These are phyloP conservation scores for Lutjanus campechanus DNA, from an alignment of 2,797 vertebrate genomes.

Conservation along the genomic window DNA sequence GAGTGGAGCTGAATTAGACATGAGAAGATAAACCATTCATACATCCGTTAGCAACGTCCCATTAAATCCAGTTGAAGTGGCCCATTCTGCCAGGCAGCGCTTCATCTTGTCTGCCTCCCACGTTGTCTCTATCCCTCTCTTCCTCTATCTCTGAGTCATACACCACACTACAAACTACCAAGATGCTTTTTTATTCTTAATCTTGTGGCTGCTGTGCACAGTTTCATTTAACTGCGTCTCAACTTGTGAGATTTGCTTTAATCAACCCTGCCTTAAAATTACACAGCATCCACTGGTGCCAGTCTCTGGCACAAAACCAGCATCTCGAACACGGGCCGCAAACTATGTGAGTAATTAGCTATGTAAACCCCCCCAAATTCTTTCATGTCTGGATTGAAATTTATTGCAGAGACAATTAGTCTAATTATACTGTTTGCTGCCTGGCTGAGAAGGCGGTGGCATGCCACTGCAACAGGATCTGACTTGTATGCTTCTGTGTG, in stretches of 20 bases:
- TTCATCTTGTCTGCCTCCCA: constrained; percentile 53
- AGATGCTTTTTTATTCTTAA: constrained; percentile 33
- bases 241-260: constrained; percentile 67
- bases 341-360: constrained; percentile 80
- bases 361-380: constrained; percentile 65
- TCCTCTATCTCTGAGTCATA: constrained; percentile 27
- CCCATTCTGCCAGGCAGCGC: constrained; percentile 40
- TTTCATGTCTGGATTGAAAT: constrained; percentile 84
- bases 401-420: constrained; percentile 84
- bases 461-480: constrained; percentile 61
- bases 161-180: constrained; percentile 36
- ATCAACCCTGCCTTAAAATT: constrained; percentile 68
- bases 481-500: constrained; percentile 59
- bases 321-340: constrained; percentile 47
- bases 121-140: constrained; percentile 23
- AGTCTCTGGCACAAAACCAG: constrained; percentile 46
- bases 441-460: constrained; percentile 49
- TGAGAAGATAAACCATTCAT: constrained; percentile 60
- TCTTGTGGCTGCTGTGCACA: constrained; percentile 46
- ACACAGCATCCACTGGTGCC: constrained; percentile 52
- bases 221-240: constrained; percentile 60
- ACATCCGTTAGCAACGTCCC: constrained; percentile 53
- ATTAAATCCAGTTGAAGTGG: constrained; percentile 65
- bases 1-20: constrained; percentile 58
- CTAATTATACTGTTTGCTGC: constrained; percentile 77